A percentile compares a stretch with the other conserved stretches of the same genome.
These are phyloP conservation scores for Canis aureus DNA, from an alignment of 2,113 vertebrate genomes.

Conservation along the genomic window DNA sequence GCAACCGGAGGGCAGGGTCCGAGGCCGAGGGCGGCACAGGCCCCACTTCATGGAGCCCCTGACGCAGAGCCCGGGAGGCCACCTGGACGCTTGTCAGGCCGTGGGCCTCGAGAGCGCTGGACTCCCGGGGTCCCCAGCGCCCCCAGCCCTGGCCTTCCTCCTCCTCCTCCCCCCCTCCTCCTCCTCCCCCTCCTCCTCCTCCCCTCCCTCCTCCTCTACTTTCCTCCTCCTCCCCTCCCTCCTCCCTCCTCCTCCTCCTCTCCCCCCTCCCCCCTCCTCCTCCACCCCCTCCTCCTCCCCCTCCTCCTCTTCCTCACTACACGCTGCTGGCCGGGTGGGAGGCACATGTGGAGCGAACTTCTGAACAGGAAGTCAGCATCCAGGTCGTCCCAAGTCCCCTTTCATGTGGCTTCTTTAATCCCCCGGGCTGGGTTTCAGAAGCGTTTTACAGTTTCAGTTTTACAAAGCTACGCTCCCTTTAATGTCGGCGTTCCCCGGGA, in stretches of 20 bases:
- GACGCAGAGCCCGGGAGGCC: neutral
- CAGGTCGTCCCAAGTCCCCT: slow-evolving; percentile 90
- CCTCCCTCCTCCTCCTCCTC: neutral
- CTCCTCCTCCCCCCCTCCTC: neutral
- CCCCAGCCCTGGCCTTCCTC: neutral
- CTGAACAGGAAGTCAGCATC: slow-evolving; percentile 95
- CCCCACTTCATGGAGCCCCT: neutral
- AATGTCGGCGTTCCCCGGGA: slow-evolving; percentile 94
- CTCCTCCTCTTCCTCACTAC: neutral
- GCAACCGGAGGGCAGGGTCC: neutral
- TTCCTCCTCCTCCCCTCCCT: neutral
- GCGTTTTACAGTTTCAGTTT: slow-evolving; percentile 92
- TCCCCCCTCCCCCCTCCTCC: too few species aligned
- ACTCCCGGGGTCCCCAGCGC: neutral
- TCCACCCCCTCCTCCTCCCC: neutral
- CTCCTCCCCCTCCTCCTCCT: too few species aligned
- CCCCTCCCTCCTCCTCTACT: too few species aligned
- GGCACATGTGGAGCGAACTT: slow-evolving; percentile 95
- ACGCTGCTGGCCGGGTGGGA: slow-evolving; percentile 85
- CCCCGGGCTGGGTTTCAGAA: slow-evolving; percentile 93
- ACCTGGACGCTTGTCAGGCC: rapidly evolving
- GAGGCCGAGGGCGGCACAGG: neutral
- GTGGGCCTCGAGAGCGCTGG: neutral
- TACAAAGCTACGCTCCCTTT: slow-evolving; percentile 96
- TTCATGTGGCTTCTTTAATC: slow-evolving; percentile 98